phyloP scores from a whole-genome alignment of 2,888 invertebrate genomes.

The Tanypteryx hageni region DNA sequence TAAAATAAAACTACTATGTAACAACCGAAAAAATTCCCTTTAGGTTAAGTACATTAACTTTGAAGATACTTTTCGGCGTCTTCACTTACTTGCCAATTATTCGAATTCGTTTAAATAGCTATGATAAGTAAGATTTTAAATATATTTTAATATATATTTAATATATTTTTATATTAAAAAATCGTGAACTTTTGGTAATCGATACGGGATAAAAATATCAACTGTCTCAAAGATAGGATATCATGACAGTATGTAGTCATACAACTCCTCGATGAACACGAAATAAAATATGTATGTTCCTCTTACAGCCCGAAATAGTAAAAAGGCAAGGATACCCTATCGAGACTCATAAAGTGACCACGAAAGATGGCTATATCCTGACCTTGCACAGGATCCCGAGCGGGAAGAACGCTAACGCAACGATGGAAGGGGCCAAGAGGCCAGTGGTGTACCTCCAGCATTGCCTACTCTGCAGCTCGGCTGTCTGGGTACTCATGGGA shows the following conservation, averaged over 20 bases:
- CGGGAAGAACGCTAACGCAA: constrained; percentile 71
- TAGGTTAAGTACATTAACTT: no score
- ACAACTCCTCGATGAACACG: not conserved
- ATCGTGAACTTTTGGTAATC: no score
- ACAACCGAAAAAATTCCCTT: no score
- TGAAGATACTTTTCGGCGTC: no score
- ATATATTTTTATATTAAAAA: no score
- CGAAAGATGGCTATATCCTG: constrained; percentile 51
- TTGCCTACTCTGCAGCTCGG: constrained; percentile 85
- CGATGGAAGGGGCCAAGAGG: constrained; percentile 76
- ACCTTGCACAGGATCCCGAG: constrained; percentile 27
- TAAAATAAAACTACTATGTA: no score
- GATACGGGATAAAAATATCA: not conserved
- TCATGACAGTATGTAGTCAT: not conserved
- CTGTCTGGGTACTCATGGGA: constrained; percentile 85
- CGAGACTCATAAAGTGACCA: constrained; percentile 41
- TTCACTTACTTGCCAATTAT: no score
- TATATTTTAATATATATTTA: no score
- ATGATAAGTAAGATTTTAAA: no score
- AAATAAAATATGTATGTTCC: not conserved
- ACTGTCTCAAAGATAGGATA: not conserved
- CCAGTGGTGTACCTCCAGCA: constrained; percentile 82
- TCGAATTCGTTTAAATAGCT: no score
- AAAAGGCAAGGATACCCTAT: constrained; percentile 43
- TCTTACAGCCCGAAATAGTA: not conserved